Evolutionary conservation across 1,140 invertebrate species (phyloP).

Genomic region (Conus ventricosus): DNA sequence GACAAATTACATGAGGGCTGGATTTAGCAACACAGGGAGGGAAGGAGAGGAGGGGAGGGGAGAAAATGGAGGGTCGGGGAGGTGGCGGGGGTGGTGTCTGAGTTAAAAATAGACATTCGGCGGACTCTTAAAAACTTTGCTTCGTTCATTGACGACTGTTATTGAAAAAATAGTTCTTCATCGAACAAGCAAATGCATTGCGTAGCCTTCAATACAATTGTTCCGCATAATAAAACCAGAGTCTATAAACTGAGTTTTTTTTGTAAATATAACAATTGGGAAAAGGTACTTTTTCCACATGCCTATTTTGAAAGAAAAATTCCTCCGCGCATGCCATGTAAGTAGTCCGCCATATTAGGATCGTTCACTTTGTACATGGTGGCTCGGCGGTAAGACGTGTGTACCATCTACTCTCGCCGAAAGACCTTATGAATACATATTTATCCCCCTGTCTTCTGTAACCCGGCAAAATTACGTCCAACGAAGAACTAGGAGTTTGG

Average conservation of each 20-base stretch:
- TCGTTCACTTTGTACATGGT: conserved; percentile 32
- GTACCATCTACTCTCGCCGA: not conserved
- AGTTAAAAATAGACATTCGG: not conserved
- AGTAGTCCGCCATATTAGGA: conserved; percentile 40
- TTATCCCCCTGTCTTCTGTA: conserved; percentile 42
- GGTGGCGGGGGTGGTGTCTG: not conserved
- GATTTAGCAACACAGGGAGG: not conserved
- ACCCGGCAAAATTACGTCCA: conserved; percentile 65
- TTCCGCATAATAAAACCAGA: not conserved
- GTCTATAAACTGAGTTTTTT: not conserved
- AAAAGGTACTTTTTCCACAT: not conserved
- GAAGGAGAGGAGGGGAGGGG: too few species aligned
- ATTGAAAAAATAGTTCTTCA: conserved; percentile 2
- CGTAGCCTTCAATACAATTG: not conserved
- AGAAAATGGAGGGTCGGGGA: too few species aligned
- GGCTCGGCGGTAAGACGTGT: not conserved
- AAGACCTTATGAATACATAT: conserved; percentile 37
- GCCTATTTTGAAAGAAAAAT: not conserved
- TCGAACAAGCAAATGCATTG: not conserved
- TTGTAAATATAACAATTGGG: too few species aligned
- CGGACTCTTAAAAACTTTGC: not conserved
- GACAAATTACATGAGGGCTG: not conserved
- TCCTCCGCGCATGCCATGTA: not conserved
- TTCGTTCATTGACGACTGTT: not conserved
- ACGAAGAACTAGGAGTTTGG: conserved; percentile 58